Evolutionary conservation across 2,888 invertebrate genomes (phyloP).

Genomic region (Vannuccia rotundouncinata): DNA sequence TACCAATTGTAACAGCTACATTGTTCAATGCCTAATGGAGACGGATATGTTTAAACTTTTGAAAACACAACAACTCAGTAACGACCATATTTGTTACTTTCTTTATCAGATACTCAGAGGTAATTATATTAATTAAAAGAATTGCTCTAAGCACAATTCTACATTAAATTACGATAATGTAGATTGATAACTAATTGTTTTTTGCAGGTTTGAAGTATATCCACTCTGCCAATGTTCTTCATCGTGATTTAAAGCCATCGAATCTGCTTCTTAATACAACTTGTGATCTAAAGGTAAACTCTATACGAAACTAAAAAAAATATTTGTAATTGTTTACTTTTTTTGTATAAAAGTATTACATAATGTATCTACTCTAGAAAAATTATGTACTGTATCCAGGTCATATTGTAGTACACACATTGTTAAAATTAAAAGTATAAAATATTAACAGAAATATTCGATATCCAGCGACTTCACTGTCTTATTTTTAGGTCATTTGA

Average conservation of each 20-base stretch:
- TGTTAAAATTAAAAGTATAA: too few species aligned
- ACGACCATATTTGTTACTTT: slow-evolving; percentile 99
- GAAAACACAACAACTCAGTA: slow-evolving; percentile 97
- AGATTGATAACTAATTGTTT: too few species aligned
- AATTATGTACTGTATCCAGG: too few species aligned
- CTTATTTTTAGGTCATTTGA: too few species aligned
- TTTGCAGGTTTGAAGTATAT: slow-evolving; percentile 91
- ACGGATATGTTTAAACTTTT: slow-evolving; percentile 98
- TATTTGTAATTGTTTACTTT: too few species aligned
- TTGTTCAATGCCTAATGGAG: slow-evolving; percentile 99
- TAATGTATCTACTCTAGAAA: too few species aligned
- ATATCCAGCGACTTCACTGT: too few species aligned
- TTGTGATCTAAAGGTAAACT: slow-evolving; percentile 86
- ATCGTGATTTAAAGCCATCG: slow-evolving; percentile 95
- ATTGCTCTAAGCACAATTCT: neutral
- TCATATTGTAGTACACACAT: too few species aligned
- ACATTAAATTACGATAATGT: too few species aligned
- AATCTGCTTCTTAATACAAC: slow-evolving; percentile 96
- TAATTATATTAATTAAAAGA: neutral
- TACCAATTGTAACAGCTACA: slow-evolving; percentile 68
- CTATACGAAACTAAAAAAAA: too few species aligned
- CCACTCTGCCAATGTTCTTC: slow-evolving; percentile 93
- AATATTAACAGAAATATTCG: too few species aligned
- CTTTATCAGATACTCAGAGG: slow-evolving; percentile 70
- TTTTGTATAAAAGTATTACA: too few species aligned